Conservation (phyloP, 2,113 vertebrate species). For the Oplegnathus fasciatus region DNA sequence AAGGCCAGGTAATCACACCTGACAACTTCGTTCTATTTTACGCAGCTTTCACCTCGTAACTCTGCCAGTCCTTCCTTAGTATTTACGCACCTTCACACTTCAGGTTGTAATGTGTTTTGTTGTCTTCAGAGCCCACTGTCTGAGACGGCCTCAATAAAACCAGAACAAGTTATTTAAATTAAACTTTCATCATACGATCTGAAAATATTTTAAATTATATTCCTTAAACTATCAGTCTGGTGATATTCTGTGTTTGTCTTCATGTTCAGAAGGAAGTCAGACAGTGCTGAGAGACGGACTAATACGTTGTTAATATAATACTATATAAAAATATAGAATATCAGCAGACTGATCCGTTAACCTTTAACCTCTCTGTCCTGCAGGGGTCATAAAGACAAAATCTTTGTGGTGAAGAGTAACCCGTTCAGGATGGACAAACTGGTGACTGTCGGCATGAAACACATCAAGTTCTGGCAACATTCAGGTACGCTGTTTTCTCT, state of each 20-base stretch:
- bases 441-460: slow-evolving; percentile 95
- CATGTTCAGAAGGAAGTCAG: background rate
- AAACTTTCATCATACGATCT: no score
- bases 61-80: no score
- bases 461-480: slow-evolving; percentile 99
- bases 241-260: no score
- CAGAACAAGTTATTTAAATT: no score
- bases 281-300: background rate
- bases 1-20: slow-evolving; percentile 88
- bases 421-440: slow-evolving; percentile 94
- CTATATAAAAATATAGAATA: background rate
- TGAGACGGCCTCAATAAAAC: no score
- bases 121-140: no score
- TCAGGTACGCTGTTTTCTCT: slow-evolving; percentile 81
- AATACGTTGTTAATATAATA: background rate
- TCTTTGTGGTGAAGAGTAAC: slow-evolving; percentile 96
- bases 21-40: background rate
- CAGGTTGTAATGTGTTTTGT: no score
- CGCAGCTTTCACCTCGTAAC: no score
- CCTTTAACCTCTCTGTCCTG: slow-evolving; percentile 26
- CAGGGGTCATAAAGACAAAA: slow-evolving; percentile 97
- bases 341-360: background rate
- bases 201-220: no score
- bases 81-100: no score
- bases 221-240: no score